Conservation (phyloP, 1,140 invertebrate genomes). For the Ericerus pela region DNA sequence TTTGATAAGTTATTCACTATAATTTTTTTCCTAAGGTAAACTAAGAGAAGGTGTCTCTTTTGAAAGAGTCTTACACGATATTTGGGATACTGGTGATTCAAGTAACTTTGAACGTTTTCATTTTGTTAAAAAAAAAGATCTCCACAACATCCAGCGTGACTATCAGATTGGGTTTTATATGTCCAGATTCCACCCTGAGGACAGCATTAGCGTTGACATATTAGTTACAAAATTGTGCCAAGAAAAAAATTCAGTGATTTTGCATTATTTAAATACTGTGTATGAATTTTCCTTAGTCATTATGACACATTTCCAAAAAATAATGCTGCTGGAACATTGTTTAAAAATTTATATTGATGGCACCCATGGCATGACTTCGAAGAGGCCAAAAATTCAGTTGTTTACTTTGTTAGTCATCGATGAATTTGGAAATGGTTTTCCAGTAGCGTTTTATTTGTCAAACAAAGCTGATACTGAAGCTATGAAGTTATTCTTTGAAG, state of each 20-base stretch:
- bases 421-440: constrained; percentile 5
- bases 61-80: background rate
- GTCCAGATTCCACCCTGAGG: background rate
- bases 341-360: constrained; percentile 16
- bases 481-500: constrained; percentile 15
- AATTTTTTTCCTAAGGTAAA: no score
- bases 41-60: constrained; percentile 9
- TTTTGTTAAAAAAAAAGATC: constrained; percentile 5
- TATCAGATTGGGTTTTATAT: background rate
- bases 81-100: background rate
- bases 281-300: constrained; percentile 16
- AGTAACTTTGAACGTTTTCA: background rate
- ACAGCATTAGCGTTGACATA: constrained; percentile 8
- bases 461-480: constrained; percentile 8
- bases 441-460: constrained; percentile 17
- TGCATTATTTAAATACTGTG: background rate
- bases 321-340: constrained; percentile 5
- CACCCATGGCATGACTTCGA: constrained; percentile 13
- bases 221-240: background rate
- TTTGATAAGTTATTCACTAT: no score
- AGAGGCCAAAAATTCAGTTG: constrained; percentile 15
- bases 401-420: constrained; percentile 16
- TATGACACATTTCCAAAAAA: constrained; percentile 15
- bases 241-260: constrained; percentile 4
- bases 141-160: constrained; percentile 8